A percentile compares a stretch with the other conserved stretches of the same genome.
phyloP scores from a whole-genome alignment of 2,113 vertebrate species.

The Neomonachus schauinslandi region DNA sequence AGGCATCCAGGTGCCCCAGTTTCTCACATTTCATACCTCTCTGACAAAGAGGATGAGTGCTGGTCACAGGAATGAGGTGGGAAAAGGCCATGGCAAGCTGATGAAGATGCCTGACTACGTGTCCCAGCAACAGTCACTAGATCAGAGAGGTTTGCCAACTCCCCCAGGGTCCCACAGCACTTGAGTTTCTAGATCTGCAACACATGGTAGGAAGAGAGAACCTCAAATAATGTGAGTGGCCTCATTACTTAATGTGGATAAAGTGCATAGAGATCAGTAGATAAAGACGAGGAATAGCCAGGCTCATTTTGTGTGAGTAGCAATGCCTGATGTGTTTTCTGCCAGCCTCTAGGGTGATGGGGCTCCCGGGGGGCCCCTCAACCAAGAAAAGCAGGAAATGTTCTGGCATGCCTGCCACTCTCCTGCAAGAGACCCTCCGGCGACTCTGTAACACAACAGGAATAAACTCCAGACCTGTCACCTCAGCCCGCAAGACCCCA shows the following conservation, averaged over 20 bases:
- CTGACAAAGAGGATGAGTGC: not conserved
- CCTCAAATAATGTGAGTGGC: not conserved
- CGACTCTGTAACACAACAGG: not conserved
- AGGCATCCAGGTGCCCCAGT: not conserved
- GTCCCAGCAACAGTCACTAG: not conserved
- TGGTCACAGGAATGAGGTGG: not conserved
- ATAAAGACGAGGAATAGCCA: not conserved
- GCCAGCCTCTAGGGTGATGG: not conserved
- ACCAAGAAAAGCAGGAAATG: not conserved
- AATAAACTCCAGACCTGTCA: not conserved
- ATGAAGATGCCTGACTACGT: not conserved
- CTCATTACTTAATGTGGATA: slow-evolving; percentile 5
- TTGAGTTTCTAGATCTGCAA: not conserved
- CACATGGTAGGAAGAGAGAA: not conserved
- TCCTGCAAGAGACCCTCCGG: not conserved
- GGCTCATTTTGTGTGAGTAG: not conserved
- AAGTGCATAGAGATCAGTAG: not conserved
- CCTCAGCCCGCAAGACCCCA: not conserved
- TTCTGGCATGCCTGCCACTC: not conserved
- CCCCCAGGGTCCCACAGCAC: not conserved
- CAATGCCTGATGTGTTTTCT: not conserved
- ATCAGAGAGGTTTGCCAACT: not conserved
- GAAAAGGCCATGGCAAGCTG: not conserved
- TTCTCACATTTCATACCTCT: not conserved
- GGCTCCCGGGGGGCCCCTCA: not conserved